A percentile compares a stretch with the other conserved stretches of the same genome.
Conservation (phyloP, 2,888 invertebrate species). For the Sphinx pinastri region DNA sequence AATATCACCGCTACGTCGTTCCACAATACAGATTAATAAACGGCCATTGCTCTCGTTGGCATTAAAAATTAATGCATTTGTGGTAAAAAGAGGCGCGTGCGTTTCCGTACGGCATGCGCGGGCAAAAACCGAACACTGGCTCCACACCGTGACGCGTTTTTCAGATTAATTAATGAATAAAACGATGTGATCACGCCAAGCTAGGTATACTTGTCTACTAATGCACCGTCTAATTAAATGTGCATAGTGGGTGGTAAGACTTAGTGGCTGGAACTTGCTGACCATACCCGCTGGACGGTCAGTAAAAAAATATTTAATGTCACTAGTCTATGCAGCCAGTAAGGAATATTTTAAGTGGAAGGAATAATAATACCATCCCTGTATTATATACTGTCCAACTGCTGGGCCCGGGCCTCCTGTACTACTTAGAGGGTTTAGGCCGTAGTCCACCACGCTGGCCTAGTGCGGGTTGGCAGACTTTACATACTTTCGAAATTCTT, state of each 20-base stretch:
- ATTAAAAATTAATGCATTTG: constrained; percentile 63
- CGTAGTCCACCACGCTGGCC: too few relatives aligned
- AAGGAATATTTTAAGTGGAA: too few relatives aligned
- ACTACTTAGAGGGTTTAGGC: too few relatives aligned
- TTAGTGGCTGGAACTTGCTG: not conserved
- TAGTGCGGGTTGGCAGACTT: too few relatives aligned
- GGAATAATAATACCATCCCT: too few relatives aligned
- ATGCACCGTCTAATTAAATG: not conserved
- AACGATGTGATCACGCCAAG: constrained; percentile 56
- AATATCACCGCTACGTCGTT: constrained; percentile 1
- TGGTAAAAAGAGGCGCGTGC: constrained; percentile 57
- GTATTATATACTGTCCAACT: too few relatives aligned
- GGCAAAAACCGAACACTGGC: constrained; percentile 58
- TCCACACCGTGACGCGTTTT: constrained; percentile 64
- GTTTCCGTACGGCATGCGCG: constrained; percentile 59
- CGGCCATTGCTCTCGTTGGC: constrained; percentile 61
- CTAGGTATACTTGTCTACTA: not conserved
- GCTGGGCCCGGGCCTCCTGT: too few relatives aligned
- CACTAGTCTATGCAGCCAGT: too few relatives aligned
- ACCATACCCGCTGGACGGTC: not conserved
- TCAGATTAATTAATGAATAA: constrained; percentile 57
- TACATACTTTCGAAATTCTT: too few relatives aligned
- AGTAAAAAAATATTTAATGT: not conserved
- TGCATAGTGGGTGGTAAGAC: not conserved
- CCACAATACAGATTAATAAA: constrained; percentile 30